Evolutionary conservation across 1,140 invertebrate species (phyloP).

Genomic region (Drosophila mayri): DNA sequence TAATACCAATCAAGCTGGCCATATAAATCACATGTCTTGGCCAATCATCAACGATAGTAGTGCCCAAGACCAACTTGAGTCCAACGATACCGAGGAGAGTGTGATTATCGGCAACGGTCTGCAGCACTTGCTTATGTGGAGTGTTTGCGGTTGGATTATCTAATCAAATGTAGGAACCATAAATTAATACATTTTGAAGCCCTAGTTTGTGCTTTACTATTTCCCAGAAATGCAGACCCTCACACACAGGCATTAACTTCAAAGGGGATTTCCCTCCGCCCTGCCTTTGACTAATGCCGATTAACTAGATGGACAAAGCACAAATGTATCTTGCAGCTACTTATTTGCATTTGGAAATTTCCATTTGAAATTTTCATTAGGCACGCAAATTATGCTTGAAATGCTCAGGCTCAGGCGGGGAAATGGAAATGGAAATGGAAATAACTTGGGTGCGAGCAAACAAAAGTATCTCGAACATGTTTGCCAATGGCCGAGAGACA

Average conservation of each 20-base stretch:
- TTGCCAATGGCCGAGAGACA: conserved; percentile 32
- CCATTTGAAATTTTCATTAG: conserved; percentile 62
- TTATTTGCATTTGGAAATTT: conserved; percentile 59
- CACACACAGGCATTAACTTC: conserved; percentile 8
- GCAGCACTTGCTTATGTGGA: conserved; percentile 9
- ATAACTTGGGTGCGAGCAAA: conserved; percentile 21
- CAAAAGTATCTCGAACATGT: conserved; percentile 47
- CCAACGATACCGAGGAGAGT: conserved; percentile 22
- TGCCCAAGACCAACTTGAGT: conserved; percentile 31
- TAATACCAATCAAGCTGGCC: conserved; percentile 14
- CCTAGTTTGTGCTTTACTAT: not conserved
- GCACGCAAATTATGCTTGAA: conserved; percentile 69
- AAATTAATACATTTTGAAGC: conserved; percentile 24
- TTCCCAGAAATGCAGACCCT: conserved; percentile 13
- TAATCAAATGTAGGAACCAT: conserved; percentile 32
- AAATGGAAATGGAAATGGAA: conserved; percentile 30
- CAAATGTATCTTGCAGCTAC: conserved; percentile 33
- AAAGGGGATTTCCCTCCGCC: conserved; percentile 16
- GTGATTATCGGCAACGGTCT: conserved; percentile 41
- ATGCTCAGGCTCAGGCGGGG: conserved; percentile 5
- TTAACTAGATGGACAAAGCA: conserved; percentile 28
- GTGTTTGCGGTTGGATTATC: conserved; percentile 36
- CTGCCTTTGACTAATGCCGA: conserved; percentile 9
- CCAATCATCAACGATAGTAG: conserved; percentile 35
- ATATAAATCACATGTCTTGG: conserved; percentile 52